phyloP scores from a whole-genome alignment of 2,113 vertebrate species.

The Kobus ellipsiprymnus region DNA sequence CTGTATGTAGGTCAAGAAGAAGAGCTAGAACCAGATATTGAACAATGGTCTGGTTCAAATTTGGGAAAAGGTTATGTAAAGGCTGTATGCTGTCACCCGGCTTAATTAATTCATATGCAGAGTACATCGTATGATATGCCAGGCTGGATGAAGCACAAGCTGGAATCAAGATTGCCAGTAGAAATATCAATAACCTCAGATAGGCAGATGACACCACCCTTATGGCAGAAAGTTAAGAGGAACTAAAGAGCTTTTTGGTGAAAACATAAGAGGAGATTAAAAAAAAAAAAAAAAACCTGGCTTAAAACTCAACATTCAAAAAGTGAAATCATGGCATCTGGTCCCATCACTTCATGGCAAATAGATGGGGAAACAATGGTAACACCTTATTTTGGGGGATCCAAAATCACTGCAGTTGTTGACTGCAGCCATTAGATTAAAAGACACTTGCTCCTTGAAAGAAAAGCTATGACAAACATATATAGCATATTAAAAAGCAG shows the following conservation, averaged over 20 bases:
- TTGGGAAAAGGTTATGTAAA: not conserved
- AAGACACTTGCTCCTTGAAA: not conserved
- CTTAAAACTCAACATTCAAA: not conserved
- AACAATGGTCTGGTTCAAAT: not conserved
- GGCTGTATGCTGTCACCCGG: not conserved
- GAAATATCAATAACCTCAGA: not conserved
- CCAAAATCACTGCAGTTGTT: not conserved
- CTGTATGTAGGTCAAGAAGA: not conserved
- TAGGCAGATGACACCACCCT: not conserved
- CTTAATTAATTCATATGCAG: not conserved
- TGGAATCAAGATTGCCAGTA: not conserved
- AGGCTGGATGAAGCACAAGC: not conserved
- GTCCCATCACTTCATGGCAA: not conserved
- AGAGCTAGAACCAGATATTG: not conserved
- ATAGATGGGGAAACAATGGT: no score
- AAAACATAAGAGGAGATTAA: not conserved
- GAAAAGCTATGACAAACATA: not conserved
- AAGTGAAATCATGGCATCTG: not conserved
- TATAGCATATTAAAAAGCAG: not conserved
- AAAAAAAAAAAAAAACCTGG: not conserved
- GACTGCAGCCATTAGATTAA: not conserved
- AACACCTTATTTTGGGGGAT: not conserved
- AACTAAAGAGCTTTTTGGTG: not conserved
- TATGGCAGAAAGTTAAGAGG: not conserved
- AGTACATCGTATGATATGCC: not conserved